Base-by-base conservation (phyloP, 1,140 invertebrate genomes). In the Batillaria attramentaria region DNA sequence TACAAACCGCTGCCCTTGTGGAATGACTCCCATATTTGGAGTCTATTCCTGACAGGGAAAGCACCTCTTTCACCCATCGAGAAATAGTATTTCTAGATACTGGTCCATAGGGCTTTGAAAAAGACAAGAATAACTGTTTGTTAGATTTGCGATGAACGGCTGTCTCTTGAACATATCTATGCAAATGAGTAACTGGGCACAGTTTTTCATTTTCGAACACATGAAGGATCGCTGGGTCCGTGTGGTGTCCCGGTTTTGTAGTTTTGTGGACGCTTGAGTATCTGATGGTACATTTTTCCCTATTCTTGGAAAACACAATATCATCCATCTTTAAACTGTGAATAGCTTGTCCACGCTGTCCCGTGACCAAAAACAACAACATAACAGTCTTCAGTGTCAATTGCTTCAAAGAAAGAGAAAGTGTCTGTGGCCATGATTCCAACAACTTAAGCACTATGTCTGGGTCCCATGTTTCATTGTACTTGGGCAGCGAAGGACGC, bases 401-500 rank as follows among this genome's bases (percentile, higher is more conserved):
- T 39, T 57, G 33, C 39, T 77, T 79, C 31, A 82, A 72, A 5
- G n/a, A 60, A n/a, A 79, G 28, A 13, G 72, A 37, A 57, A 39
- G 5, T 31, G 35, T 10, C 8, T 46, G 68, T 37, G 39, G 24
- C 28, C 68, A 57, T 20, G 2, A 35, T 28, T 78, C 33, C 24
- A 80, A 54, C 42, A 75, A 80, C 13, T 75, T 54, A 33, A 82
- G 41, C 28, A 81, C 76, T 62, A 16, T 41, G 20, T 68, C 18
- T 1, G 79, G 72, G 79, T 83, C 62, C 82, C 72, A 83, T 13
- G 78, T 83, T 28, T 76, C 37, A 24, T 24, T n/a, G 31, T 83
- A 83, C 35, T 66, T 69, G 2, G 79, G 72, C 31, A 57, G 13
- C 20, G 75, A 39, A n/a, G 81, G 81, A 1, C 72, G n/a, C 3